phyloP scores from a whole-genome alignment of 2,888 invertebrate genomes.

The Micoletzkya japonica region DNA sequence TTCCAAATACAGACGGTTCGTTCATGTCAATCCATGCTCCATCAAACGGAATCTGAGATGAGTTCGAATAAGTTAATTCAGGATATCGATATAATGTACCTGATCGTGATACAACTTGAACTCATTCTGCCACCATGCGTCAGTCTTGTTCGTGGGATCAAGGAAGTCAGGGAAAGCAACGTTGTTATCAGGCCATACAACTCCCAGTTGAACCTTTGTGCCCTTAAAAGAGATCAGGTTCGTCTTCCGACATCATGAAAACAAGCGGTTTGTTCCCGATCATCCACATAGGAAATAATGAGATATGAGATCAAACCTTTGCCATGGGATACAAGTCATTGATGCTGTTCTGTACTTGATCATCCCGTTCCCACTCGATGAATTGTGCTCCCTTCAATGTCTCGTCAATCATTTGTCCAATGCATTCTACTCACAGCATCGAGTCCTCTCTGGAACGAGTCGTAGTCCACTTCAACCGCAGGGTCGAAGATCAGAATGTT shows the following conservation, averaged over 20 bases:
- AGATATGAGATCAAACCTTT: conserved; percentile 29
- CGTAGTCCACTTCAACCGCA: conserved; percentile 54
- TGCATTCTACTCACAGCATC: conserved; percentile 30
- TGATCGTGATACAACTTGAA: conserved; percentile 46
- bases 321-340: conserved; percentile 55
- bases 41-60: conserved; percentile 72
- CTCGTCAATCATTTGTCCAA: not conserved
- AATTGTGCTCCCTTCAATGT: conserved; percentile 47
- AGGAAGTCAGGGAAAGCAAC: conserved; percentile 62
- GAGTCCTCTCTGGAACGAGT: conserved; percentile 47
- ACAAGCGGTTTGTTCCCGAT: too few relatives aligned
- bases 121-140: conserved; percentile 58
- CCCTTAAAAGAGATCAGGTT: conserved; percentile 22
- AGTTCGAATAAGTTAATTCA: not conserved
- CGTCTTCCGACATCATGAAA: too few relatives aligned
- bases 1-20: conserved; percentile 80
- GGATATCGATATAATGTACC: conserved; percentile 29
- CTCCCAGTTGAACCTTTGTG: conserved; percentile 52
- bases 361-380: conserved; percentile 53
- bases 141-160: conserved; percentile 49
- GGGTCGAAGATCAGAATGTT: conserved; percentile 60
- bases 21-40: conserved; percentile 91
- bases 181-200: conserved; percentile 58
- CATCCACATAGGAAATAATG: not conserved
- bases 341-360: conserved; percentile 47